Percentiles rank a stretch among this genome's conserved stretches.
Evolutionary conservation across 2,888 invertebrate genomes (phyloP).

Genomic region (Lysandra coridon): DNA sequence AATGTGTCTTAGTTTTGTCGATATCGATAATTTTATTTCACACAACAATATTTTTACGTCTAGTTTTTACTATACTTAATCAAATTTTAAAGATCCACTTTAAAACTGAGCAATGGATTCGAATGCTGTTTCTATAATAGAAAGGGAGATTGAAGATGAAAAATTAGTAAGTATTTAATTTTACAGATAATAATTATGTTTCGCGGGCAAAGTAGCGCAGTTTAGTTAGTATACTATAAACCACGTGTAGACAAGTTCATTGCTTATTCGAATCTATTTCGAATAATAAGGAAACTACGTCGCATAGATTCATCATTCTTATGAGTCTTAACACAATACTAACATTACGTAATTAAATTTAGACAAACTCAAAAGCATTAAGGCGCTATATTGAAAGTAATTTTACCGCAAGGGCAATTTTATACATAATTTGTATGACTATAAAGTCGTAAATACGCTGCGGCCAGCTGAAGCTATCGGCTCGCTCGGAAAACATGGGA

Average conservation of each 20-base stretch:
- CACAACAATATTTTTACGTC: not conserved
- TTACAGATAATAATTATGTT: no score
- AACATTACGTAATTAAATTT: constrained; percentile 21
- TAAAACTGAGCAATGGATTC: no score
- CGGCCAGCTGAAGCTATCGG: no score
- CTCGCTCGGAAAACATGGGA: no score
- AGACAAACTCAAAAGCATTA: constrained; percentile 13
- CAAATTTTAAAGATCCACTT: not conserved
- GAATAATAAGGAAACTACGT: not conserved
- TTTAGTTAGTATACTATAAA: no score
- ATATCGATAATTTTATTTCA: not conserved
- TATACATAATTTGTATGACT: no score
- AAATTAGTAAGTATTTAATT: no score
- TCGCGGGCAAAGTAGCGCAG: no score
- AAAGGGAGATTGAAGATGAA: not conserved
- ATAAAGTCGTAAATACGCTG: no score
- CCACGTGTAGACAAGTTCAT: not conserved
- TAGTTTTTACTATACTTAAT: not conserved
- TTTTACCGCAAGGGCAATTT: no score
- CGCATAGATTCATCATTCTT: not conserved
- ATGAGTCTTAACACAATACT: not conserved
- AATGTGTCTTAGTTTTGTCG: constrained; percentile 33
- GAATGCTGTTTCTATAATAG: no score
- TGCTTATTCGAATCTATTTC: not conserved
- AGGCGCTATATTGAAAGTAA: no score